Percentiles rank a stretch among this genome's conserved stretches.
These are phyloP conservation scores for Mystacides longicornis DNA, from an alignment of 2,888 invertebrate species.

Conservation along the genomic window DNA sequence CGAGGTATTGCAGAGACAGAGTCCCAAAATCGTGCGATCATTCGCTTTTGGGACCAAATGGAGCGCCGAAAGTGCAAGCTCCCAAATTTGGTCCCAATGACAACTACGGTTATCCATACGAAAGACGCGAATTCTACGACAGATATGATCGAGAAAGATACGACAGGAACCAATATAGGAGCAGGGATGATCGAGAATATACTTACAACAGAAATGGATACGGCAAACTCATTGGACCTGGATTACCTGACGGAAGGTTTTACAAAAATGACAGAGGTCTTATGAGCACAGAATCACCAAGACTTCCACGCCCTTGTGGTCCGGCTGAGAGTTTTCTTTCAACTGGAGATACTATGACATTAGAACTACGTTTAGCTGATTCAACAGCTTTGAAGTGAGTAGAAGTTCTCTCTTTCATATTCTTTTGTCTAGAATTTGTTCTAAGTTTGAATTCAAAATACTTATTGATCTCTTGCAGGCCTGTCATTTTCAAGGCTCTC, in stretches of 20 bases:
- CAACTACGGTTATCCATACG: too few relatives aligned
- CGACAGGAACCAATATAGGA: conserved; percentile 18
- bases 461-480: conserved; percentile 42
- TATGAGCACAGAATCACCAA: conserved; percentile 27
- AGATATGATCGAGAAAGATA: background rate
- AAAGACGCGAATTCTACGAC: background rate
- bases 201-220: conserved; percentile 26
- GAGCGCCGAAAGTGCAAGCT: conserved; percentile 21
- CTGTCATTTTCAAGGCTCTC: conserved; percentile 74
- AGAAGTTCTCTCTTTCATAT: background rate
- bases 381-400: conserved; percentile 76
- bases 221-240: conserved; percentile 7
- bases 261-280: conserved; percentile 1
- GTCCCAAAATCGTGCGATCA: conserved; percentile 80
- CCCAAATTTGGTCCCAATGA: background rate
- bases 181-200: conserved; percentile 21
- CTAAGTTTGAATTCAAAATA: background rate
- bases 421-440: background rate
- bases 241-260: conserved; percentile 9
- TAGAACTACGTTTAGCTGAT: conserved; percentile 72
- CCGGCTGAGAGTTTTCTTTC: conserved; percentile 78
- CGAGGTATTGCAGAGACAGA: conserved; percentile 74
- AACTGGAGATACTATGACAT: conserved; percentile 69
- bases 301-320: conserved; percentile 64
- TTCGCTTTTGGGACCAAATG: conserved; percentile 53